Evolutionary conservation across 2,888 invertebrate genomes (phyloP).

Genomic region (Cantharis rustica): DNA sequence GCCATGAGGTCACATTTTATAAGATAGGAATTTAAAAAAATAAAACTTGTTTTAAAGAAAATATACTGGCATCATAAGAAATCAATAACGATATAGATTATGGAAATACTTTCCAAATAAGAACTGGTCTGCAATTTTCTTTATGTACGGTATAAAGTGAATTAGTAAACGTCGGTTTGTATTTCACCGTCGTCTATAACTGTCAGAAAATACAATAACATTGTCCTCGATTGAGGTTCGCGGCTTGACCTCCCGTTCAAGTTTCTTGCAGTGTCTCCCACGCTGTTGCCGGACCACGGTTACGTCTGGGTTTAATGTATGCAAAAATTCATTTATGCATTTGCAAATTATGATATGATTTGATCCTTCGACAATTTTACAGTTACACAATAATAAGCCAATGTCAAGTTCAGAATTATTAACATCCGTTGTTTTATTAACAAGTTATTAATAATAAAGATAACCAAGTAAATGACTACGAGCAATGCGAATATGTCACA

Average conservation of each 20-base stretch:
- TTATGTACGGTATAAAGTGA: not conserved
- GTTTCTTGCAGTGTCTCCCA: constrained; percentile 42
- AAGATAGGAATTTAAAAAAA: not conserved
- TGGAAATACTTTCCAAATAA: not conserved
- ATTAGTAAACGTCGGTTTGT: not conserved
- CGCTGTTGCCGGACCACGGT: constrained; percentile 36
- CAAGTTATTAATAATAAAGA: constrained; percentile 11
- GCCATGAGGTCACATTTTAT: not conserved
- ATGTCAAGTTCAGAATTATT: constrained; percentile 20
- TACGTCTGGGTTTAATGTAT: constrained; percentile 35
- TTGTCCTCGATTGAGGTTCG: constrained; percentile 37
- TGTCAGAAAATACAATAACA: constrained; percentile 33
- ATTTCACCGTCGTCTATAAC: constrained; percentile 21
- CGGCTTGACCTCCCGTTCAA: constrained; percentile 48
- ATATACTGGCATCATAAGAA: not conserved
- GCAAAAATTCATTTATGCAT: constrained; percentile 35
- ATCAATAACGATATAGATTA: not conserved
- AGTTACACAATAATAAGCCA: constrained; percentile 40
- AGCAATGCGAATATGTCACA: constrained; percentile 24
- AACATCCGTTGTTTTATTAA: constrained; percentile 19
- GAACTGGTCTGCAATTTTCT: not conserved
- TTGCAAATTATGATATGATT: constrained; percentile 41
- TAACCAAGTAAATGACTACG: constrained; percentile 16
- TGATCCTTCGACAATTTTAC: constrained; percentile 49
- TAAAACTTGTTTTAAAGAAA: not conserved